Evolutionary conservation across 2,888 invertebrate species (phyloP).

Genomic region (Dicycla oo): DNA sequence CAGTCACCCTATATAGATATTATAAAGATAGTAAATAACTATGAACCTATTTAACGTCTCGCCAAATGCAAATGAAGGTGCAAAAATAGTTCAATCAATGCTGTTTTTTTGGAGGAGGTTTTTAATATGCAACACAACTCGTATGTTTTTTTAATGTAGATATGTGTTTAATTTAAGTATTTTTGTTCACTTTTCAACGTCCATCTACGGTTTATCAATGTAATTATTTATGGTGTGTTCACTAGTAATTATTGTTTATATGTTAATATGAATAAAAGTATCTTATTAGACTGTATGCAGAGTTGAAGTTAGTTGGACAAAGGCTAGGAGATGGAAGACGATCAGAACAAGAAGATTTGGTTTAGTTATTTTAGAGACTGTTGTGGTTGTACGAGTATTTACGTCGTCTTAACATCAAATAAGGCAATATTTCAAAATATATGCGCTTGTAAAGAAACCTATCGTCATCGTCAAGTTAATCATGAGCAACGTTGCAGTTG

Average conservation of each 20-base stretch:
- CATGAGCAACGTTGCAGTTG: background rate
- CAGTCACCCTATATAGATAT: background rate
- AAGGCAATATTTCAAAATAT: no score
- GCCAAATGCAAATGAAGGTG: constrained; percentile 4
- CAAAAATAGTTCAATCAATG: constrained; percentile 15
- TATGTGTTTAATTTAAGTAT: background rate
- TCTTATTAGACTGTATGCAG: no score
- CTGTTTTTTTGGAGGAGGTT: background rate
- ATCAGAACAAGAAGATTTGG: background rate
- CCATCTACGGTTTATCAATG: background rate
- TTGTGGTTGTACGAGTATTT: no score
- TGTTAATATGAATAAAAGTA: background rate
- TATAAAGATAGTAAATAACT: background rate
- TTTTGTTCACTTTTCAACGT: background rate
- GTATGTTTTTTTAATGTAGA: background rate
- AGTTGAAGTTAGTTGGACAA: background rate
- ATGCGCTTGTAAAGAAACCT: no score
- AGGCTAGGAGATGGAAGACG: background rate
- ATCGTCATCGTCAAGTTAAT: background rate
- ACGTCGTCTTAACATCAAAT: no score
- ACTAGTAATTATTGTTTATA: background rate
- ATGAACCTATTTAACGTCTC: background rate
- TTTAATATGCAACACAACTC: background rate
- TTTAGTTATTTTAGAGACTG: background rate
- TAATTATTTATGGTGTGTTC: background rate